Evolutionary conservation across 2,888 invertebrate genomes (phyloP), one percentile per base, ranked within the genome.

Genomic region (Xestobium rufovillosum): DNA sequence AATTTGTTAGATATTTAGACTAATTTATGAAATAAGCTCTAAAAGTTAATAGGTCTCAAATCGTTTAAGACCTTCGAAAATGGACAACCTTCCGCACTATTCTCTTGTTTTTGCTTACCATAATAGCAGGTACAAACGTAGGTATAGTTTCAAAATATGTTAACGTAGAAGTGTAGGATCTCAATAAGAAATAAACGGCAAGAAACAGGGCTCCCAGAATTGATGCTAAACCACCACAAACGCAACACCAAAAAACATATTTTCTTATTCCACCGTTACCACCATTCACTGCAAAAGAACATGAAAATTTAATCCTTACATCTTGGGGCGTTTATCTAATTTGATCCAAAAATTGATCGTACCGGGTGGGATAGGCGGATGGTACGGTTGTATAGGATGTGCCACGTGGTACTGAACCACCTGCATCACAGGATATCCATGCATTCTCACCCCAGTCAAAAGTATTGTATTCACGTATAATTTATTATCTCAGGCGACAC

Each of bases 101-200:
- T 32, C 12, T n/a, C n/a, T 19, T 16, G 17, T 3, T 16, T 33
- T n/a, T 31, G 61, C 73, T 77, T 66, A 91, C 91, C 83, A 90
- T 82, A 48, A 85, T 82, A 40, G 90, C 90, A 25, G 90, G 90
- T 51, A 92, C 87, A 58, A 91, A 92, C 3, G 90, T 89, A n/a
- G 92, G 92, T 50, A 94, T 85, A 0, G 92, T 90, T 71, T 94
- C 92, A 64, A 92, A 80, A 57, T 89, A 76, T 34, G 75, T 76
- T 31, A 82, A 72, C 1, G 82, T 82, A 1, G 81, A 79, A 1
- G 88, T 89, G 61, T 86, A 81, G 2, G 83, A 78, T 14, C 85
- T 72, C 40, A 88, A 74, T 46, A 86, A 73, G 56, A 85, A 81
- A 60, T 86, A 86, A 46, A 88, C 81, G 1, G 83, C 81, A 3